Percentiles rank a stretch among this genome's conserved stretches.
phyloP scores from a whole-genome alignment of 92 coral and sea anemone genomes.

The Parazoanthus atlanticus region DNA sequence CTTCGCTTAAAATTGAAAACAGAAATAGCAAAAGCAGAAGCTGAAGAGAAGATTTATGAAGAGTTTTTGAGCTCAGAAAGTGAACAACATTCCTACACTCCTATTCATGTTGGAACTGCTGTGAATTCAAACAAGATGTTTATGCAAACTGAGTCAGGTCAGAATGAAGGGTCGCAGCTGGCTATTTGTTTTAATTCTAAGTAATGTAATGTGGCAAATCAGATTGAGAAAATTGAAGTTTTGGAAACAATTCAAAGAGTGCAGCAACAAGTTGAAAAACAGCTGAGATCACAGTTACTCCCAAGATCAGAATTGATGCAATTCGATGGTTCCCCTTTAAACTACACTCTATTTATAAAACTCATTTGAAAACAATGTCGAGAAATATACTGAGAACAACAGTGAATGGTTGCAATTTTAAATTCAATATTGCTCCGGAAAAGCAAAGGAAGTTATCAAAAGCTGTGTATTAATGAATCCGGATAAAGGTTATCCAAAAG shows the following conservation, averaged over 20 bases:
- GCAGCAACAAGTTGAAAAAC: constrained; percentile 44
- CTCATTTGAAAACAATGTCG: constrained; percentile 44
- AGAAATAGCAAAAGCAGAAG: constrained; percentile 56
- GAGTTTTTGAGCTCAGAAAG: not conserved
- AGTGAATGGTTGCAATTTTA: constrained; percentile 49
- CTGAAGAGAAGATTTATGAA: constrained; percentile 51
- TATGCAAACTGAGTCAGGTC: too few species aligned
- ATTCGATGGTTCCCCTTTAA: constrained; percentile 50
- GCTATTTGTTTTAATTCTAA: too few species aligned
- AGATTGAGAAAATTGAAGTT: not conserved
- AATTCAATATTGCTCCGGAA: constrained; percentile 57
- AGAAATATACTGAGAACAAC: constrained; percentile 32
- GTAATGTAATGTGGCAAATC: too few species aligned
- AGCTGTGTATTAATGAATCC: constrained; percentile 49
- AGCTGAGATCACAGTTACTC: constrained; percentile 31
- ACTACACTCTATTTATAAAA: constrained; percentile 27
- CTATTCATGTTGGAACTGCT: not conserved
- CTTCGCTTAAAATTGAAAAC: constrained; percentile 28
- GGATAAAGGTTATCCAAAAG: constrained; percentile 40
- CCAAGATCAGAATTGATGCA: constrained; percentile 36
- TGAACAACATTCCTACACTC: too few species aligned
- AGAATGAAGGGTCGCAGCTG: too few species aligned
- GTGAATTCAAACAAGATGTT: too few species aligned
- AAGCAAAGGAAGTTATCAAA: constrained; percentile 37
- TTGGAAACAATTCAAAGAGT: constrained; percentile 7